Percentiles rank a stretch among this genome's conserved stretches.
Conservation (phyloP, 2,113 vertebrate species). For the Grammomys surdaster region DNA sequence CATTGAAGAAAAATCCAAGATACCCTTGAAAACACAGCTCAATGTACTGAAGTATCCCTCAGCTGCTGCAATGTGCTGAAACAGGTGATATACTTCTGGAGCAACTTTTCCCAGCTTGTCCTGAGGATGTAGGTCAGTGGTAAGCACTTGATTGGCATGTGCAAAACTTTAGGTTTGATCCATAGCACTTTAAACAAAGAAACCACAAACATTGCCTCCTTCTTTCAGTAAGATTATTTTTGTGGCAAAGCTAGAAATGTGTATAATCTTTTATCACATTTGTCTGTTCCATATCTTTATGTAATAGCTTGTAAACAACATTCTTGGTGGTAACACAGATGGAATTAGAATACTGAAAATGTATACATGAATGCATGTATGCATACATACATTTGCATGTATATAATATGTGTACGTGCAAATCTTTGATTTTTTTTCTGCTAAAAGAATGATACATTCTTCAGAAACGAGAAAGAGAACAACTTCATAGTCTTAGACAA, state of each 20-base stretch:
- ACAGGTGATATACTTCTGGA: conserved; percentile 14
- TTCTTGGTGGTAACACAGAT: background rate
- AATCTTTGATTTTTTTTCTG: conserved; percentile 16
- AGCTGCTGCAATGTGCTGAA: background rate
- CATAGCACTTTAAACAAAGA: background rate
- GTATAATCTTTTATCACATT: background rate
- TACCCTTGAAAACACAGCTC: background rate
- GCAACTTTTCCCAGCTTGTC: background rate
- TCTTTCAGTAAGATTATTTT: conserved; percentile 43
- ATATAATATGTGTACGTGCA: background rate
- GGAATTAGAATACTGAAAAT: background rate
- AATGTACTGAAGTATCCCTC: background rate
- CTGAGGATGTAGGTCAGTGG: background rate
- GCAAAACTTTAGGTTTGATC: too few species aligned
- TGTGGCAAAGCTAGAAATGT: conserved; percentile 11
- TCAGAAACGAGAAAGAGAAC: background rate
- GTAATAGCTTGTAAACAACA: background rate
- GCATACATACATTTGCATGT: background rate
- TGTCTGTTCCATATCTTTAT: background rate
- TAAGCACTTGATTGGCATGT: background rate
- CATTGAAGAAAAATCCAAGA: background rate
- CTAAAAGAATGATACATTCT: background rate
- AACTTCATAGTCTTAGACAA: background rate
- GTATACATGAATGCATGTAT: background rate
- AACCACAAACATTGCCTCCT: background rate